Percentiles rank a stretch among this genome's conserved stretches.
phyloP scores from a whole-genome alignment of 1,140 invertebrate species.

The Ips typographus region DNA sequence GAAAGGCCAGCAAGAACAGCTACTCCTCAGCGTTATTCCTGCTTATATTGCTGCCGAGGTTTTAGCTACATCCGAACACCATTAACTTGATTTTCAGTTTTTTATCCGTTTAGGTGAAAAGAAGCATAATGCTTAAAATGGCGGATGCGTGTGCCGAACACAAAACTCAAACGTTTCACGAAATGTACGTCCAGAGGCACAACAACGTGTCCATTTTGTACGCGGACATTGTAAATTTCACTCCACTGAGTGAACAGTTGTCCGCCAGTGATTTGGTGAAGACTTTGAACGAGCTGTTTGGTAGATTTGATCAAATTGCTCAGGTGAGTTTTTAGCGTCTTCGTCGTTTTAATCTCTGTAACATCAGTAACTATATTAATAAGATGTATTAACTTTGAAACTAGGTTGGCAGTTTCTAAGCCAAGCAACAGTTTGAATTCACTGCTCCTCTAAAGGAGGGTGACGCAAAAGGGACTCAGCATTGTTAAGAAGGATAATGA shows the following conservation, averaged over 20 bases:
- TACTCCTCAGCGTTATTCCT: slow-evolving; percentile 89
- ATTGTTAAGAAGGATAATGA: too few species aligned
- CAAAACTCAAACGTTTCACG: slow-evolving; percentile 82
- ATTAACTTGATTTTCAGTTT: not conserved
- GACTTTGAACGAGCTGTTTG: slow-evolving; percentile 95
- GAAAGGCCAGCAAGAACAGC: slow-evolving; percentile 87
- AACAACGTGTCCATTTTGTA: slow-evolving; percentile 98
- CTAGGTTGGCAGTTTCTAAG: too few species aligned
- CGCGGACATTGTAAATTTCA: slow-evolving; percentile 98
- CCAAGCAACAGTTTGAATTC: too few species aligned
- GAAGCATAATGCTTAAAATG: slow-evolving; percentile 93
- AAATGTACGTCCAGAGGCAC: slow-evolving; percentile 96
- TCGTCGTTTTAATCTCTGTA: too few species aligned
- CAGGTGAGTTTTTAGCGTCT: slow-evolving; percentile 66
- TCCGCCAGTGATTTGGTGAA: slow-evolving; percentile 93
- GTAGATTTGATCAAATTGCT: slow-evolving; percentile 95
- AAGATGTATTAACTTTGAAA: too few species aligned
- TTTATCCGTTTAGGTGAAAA: slow-evolving; percentile 70
- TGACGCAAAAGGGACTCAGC: too few species aligned
- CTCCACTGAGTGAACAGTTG: slow-evolving; percentile 87
- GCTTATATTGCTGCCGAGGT: slow-evolving; percentile 90
- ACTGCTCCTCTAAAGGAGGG: too few species aligned
- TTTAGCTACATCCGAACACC: too few species aligned
- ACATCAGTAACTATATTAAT: too few species aligned
- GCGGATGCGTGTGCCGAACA: slow-evolving; percentile 80